Base-by-base conservation (phyloP, 2,113 vertebrate genomes). In the Hippopotamus amphibius region DNA sequence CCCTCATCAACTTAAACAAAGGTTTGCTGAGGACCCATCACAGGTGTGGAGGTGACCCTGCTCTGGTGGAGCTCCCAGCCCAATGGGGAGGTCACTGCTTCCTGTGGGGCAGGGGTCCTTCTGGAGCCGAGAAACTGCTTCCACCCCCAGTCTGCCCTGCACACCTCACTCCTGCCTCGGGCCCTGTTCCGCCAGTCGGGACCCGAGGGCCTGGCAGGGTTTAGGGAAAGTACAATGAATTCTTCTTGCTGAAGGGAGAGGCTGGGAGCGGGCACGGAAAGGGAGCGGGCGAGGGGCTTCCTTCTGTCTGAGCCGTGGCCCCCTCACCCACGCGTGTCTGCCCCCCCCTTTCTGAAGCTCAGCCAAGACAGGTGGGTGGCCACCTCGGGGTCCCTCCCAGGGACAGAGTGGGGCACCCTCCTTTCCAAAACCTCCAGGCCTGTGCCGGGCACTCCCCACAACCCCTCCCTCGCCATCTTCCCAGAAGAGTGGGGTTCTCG, bases 241-340 rank as follows among this genome's bases (percentile, higher is more conserved):
- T 77, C 26, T 69, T 22, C 37, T 33, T 50, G 79, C 24, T 10
- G 79, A 55, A 88, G 8, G 61, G 24, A 53, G 6, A 7, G 14
- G 0, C 22, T 4, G 21, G 57, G 43, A 46, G 19, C 6, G 6
- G 63, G 33, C 63, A 28, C 1, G 0, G 7, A 12, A 14, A 66
- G 22, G 7, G 72, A 3, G 21, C 41, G 13, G 50, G 68, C 0
- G 1, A 33, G 65, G 77, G 48, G 22, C 30, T 28, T 37, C 24
- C 48, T 43, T 43, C n/a, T 66, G 12, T 30, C 61, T 12, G 14
- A 30, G 28, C 48, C 24, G 11, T 7, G 5, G 33, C 3, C 7
- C 69, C 69, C 41, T 2, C 4, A 17, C 14, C 26, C 1, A 3
- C n/a, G 12, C 0, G 3, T 11, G 33, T 85, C 71, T 37, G 53